These are phyloP conservation scores for Listrodromus nycthemerus DNA, from an alignment of 2,888 invertebrate species.

Conservation along the genomic window DNA sequence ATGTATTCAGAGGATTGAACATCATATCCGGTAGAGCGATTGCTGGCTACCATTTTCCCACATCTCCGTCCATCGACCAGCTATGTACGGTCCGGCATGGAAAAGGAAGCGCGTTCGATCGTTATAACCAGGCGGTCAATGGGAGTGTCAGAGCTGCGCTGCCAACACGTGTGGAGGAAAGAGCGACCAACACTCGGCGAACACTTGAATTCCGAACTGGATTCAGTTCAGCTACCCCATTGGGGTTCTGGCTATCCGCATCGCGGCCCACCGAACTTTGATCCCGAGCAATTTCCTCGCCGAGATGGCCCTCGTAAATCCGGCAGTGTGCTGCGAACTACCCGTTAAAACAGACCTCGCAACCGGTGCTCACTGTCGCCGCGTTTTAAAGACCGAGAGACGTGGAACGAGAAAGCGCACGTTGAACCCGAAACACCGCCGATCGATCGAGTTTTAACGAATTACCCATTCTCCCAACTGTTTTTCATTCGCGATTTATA, in stretches of 20 bases:
- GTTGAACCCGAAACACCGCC: conserved; percentile 4
- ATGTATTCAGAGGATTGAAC: conserved; percentile 20
- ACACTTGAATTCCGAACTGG: conserved; percentile 42
- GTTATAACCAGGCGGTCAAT: conserved; percentile 37
- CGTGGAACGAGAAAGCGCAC: conserved; percentile 5
- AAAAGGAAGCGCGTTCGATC: conserved; percentile 35
- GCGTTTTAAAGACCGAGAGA: background rate
- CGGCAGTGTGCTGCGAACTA: conserved; percentile 54
- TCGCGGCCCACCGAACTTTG: conserved; percentile 52
- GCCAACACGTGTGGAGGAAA: background rate
- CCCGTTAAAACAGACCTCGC: conserved; percentile 54
- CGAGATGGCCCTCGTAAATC: conserved; percentile 66
- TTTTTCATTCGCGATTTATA: conserved; percentile 3
- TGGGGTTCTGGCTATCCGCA: conserved; percentile 27
- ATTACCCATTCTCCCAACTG: background rate
- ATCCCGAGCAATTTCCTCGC: conserved; percentile 66
- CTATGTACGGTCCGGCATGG: conserved; percentile 33
- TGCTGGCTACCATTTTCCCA: background rate
- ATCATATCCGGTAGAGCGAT: conserved; percentile 28
- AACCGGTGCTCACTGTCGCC: background rate
- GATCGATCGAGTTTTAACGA: conserved; percentile 25
- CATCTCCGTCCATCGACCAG: background rate
- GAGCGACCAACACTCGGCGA: conserved; percentile 2
- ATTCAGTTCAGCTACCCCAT: conserved; percentile 27
- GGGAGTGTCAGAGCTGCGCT: background rate